A percentile compares a stretch with the other conserved stretches of the same genome.
These are phyloP conservation scores for Disparrhopalites patrizii DNA, from an alignment of 2,888 invertebrate species.

Conservation along the genomic window DNA sequence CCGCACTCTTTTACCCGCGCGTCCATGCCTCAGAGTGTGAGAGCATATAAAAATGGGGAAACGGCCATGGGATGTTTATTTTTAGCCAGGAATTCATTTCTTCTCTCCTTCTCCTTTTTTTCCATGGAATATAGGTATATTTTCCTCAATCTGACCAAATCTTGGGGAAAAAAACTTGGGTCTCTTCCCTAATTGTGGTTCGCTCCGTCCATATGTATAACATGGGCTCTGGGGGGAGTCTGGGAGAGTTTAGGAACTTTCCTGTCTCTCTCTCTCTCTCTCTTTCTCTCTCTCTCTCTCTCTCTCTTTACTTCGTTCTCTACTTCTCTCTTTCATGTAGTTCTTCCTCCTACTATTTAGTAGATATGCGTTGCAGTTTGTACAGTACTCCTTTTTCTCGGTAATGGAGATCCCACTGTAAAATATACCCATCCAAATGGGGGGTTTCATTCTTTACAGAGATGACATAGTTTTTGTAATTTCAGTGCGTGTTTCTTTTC, in stretches of 20 bases:
- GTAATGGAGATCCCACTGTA: no score
- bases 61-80: slow-evolving; percentile 36
- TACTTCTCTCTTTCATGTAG: no score
- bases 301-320: neutral
- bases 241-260: no score
- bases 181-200: neutral
- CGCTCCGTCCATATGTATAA: neutral
- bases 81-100: slow-evolving; percentile 32
- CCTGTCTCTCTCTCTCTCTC: neutral
- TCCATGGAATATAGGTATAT: slow-evolving; percentile 31
- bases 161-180: slow-evolving; percentile 5
- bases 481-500: no score
- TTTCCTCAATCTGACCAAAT: slow-evolving; percentile 29
- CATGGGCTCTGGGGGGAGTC: no score
- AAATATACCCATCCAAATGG: no score
- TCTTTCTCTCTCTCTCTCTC: neutral
- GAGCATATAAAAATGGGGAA: slow-evolving; percentile 26
- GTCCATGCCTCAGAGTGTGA: neutral
- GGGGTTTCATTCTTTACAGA: no score
- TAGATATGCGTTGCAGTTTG: no score
- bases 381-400: no score
- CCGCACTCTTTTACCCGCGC: neutral
- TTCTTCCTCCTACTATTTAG: no score
- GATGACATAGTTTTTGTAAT: no score
- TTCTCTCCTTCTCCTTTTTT: no score